phyloP scores from a whole-genome alignment of 2,113 vertebrate genomes.

The Eleginops maclovinus region DNA sequence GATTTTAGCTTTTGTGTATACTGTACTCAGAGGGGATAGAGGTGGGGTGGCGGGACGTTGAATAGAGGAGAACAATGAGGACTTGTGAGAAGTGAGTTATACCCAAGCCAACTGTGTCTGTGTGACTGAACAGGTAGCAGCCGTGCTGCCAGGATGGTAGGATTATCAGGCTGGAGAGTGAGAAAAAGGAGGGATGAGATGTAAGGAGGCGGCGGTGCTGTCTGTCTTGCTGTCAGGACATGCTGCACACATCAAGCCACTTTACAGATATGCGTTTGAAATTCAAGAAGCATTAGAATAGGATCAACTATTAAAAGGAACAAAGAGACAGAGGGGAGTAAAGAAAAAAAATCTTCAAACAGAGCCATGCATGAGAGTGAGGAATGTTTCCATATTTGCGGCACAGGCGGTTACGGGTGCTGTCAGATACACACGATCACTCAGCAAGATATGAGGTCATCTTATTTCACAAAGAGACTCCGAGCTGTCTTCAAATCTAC shows the following conservation, averaged over 20 bases:
- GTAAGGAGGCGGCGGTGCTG: constrained; percentile 17
- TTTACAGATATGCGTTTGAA: constrained; percentile 79
- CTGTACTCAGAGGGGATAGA: constrained; percentile 35
- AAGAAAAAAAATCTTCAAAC: constrained; percentile 58
- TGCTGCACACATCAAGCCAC: constrained; percentile 71
- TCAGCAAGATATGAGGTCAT: constrained; percentile 64
- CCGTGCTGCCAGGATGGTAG: constrained; percentile 28
- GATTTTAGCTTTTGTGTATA: constrained; percentile 65
- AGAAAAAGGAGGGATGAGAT: constrained; percentile 37
- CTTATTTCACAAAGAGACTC: constrained; percentile 54
- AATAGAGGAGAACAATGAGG: constrained; percentile 73
- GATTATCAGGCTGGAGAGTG: constrained; percentile 39
- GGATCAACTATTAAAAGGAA: constrained; percentile 68
- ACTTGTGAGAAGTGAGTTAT: constrained; percentile 61
- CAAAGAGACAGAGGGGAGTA: constrained; percentile 42
- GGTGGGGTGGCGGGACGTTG: constrained; percentile 18
- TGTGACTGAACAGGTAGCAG: constrained; percentile 49
- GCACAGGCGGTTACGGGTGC: constrained; percentile 40
- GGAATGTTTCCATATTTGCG: constrained; percentile 63
- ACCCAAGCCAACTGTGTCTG: constrained; percentile 50
- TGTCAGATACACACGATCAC: constrained; percentile 63
- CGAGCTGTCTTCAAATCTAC: constrained; percentile 13
- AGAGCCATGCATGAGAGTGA: constrained; percentile 44
- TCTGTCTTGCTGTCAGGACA: constrained; percentile 73
- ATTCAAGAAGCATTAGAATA: constrained; percentile 78